phyloP scores from a whole-genome alignment of 2,113 vertebrate species.

The Corythoichthys intestinalis region DNA sequence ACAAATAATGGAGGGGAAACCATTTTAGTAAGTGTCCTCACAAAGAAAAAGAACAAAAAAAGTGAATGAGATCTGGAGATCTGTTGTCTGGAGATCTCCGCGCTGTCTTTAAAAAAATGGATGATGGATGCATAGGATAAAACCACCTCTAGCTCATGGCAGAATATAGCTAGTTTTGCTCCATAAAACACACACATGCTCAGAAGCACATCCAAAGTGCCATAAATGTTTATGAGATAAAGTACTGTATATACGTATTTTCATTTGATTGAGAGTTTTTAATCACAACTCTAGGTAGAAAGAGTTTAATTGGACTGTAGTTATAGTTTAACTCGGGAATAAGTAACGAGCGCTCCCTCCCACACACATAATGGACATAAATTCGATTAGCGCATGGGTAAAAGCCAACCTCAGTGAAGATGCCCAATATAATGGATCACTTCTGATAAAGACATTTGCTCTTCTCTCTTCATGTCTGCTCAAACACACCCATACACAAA shows the following conservation, averaged over 20 bases:
- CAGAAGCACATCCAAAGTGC: slow-evolving; percentile 10
- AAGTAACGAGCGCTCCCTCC: background rate
- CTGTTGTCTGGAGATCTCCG: too few relatives aligned
- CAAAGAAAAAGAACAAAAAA: too few relatives aligned
- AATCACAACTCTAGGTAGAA: background rate
- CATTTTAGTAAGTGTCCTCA: too few relatives aligned
- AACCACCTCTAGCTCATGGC: background rate
- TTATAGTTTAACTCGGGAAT: slow-evolving; percentile 1
- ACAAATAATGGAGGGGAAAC: too few relatives aligned
- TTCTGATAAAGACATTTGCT: slow-evolving; percentile 47
- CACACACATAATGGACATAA: background rate
- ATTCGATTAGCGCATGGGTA: slow-evolving; percentile 12
- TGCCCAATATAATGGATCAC: slow-evolving; percentile 39
- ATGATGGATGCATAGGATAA: too few relatives aligned
- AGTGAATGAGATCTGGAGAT: too few relatives aligned
- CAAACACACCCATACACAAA: slow-evolving; percentile 9
- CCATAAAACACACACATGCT: background rate
- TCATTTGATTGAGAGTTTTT: slow-evolving; percentile 9
- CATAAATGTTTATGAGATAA: slow-evolving; percentile 21
- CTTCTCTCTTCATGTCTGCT: slow-evolving; percentile 22
- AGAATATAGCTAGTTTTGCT: background rate
- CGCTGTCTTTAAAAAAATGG: too few relatives aligned
- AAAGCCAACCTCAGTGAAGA: slow-evolving; percentile 29
- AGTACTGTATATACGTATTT: background rate
- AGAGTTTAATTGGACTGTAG: background rate